Evolutionary conservation across 2,113 vertebrate genomes (phyloP).

Genomic region (Cyrtonyx montezumae): DNA sequence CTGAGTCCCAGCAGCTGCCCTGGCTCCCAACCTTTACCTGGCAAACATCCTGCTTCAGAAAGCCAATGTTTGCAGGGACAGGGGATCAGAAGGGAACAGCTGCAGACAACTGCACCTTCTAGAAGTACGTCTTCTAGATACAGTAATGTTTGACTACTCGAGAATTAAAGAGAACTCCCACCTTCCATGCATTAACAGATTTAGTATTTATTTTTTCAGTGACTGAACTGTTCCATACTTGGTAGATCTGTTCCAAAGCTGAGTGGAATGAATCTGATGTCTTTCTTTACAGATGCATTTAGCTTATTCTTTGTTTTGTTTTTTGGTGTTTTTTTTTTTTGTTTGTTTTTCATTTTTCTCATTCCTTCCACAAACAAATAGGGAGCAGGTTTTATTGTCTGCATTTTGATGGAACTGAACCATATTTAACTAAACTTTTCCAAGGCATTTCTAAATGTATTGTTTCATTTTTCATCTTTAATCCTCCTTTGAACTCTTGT

Average conservation of each 20-base stretch:
- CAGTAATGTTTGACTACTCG: background rate
- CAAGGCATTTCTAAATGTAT: background rate
- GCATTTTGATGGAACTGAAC: background rate
- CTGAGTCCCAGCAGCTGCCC: constrained; percentile 17
- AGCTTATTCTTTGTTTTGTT: background rate
- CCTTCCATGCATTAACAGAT: background rate
- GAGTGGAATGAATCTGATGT: background rate
- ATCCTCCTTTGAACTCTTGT: background rate
- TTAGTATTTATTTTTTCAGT: background rate
- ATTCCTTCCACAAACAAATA: background rate
- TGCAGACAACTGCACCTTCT: background rate
- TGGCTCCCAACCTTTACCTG: constrained; percentile 10
- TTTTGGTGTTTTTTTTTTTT: no score
- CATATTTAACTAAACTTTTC: background rate
- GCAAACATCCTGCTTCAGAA: background rate
- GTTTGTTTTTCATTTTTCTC: background rate
- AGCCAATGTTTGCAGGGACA: background rate
- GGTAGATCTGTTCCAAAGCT: background rate
- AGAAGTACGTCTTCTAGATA: background rate
- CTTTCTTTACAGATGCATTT: background rate
- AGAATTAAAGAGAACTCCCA: background rate
- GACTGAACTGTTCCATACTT: background rate
- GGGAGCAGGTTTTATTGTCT: background rate
- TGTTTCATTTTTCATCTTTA: background rate
- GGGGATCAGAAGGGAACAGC: background rate